A percentile compares a stretch with the other conserved stretches of the same genome.
These are phyloP conservation scores for Paraplagusia blochii DNA, from an alignment of 2,113 vertebrate genomes.

Conservation along the genomic window DNA sequence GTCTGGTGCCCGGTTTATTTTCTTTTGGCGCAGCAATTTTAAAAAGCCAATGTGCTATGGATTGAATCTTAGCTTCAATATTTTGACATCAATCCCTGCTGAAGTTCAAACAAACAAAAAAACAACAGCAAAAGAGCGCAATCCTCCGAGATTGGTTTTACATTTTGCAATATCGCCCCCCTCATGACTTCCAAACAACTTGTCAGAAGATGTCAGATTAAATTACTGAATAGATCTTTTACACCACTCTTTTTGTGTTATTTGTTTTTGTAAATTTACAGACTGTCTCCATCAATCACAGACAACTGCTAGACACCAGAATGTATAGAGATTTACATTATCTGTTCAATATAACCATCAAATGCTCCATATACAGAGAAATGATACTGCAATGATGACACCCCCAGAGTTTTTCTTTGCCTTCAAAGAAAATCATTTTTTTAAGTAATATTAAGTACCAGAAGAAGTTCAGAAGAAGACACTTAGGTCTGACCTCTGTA, in stretches of 20 bases:
- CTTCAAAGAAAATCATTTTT: too few relatives aligned
- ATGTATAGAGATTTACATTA: slow-evolving; percentile 23
- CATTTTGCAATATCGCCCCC: slow-evolving; percentile 40
- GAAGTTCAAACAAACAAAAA: slow-evolving; percentile 38
- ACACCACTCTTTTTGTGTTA: slow-evolving; percentile 40
- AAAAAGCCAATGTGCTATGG: slow-evolving; percentile 53
- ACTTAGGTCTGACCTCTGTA: too few relatives aligned
- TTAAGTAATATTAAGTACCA: too few relatives aligned
- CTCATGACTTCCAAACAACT: slow-evolving; percentile 63
- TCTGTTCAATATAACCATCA: slow-evolving; percentile 25
- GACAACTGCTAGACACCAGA: slow-evolving; percentile 5
- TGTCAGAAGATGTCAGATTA: slow-evolving; percentile 65
- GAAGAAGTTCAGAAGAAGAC: too few relatives aligned
- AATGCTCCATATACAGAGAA: too few relatives aligned
- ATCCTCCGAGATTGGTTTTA: slow-evolving; percentile 33
- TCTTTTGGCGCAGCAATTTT: slow-evolving; percentile 24
- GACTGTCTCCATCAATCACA: slow-evolving; percentile 58
- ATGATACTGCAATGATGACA: too few relatives aligned
- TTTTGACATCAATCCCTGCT: slow-evolving; percentile 37
- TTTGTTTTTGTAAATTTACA: slow-evolving; percentile 61
- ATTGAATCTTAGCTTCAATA: slow-evolving; percentile 45
- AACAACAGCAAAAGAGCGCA: too few relatives aligned
- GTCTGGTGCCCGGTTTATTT: slow-evolving; percentile 29
- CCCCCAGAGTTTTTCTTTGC: too few relatives aligned
- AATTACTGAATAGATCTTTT: slow-evolving; percentile 55